Base-by-base conservation (phyloP, 2,113 vertebrate genomes). In the Sorex fumeus region DNA sequence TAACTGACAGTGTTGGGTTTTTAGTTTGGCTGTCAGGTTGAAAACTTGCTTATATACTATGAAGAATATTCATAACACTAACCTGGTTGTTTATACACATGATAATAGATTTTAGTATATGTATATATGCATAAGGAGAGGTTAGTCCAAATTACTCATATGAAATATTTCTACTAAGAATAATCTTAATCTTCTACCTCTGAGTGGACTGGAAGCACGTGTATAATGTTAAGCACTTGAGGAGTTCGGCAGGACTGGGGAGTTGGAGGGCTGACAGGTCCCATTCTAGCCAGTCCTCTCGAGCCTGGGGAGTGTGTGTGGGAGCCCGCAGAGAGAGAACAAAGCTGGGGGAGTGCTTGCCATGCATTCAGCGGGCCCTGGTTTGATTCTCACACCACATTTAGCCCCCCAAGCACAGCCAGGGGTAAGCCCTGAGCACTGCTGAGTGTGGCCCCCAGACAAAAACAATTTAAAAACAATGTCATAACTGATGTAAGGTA, bases 51-150 rank as follows among this genome's bases (percentile, higher is more conserved):
- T 87, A 67, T 47, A 64, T 21, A 75, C 19, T 82, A 3, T 18
- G 40, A 88, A 69, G 32, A 27, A 28, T 47, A 15, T 84, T 47
- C 40, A 40, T 21, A 85, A 4, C 36, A 81, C 40, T 64, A 53
- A 70, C 47, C 62, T 89, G 50, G 21, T 81, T 62, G 50, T 64
- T 72, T 81, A 87, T 86, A 10, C 57, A 60, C 80, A 40, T 4
- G 72, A 7, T 85, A 85, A 47, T 60, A 62, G 30, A 4, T 62
- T 70, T 71, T 89, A 62, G 25, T 70, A 15, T 64, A 64, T 64
- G 77, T 88, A 84, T 25, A 79, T 36, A 57, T 47, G 40, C 18
- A 57, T 45, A 86, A 79, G n/a, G 36, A 71, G 25, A 86, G 79
- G 36, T 50, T 69, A 40, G 53, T 36, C n/a, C 60, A 50, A 76